Conservation (phyloP, 1,140 invertebrate genomes). For the Teleopsis dalmanni region DNA sequence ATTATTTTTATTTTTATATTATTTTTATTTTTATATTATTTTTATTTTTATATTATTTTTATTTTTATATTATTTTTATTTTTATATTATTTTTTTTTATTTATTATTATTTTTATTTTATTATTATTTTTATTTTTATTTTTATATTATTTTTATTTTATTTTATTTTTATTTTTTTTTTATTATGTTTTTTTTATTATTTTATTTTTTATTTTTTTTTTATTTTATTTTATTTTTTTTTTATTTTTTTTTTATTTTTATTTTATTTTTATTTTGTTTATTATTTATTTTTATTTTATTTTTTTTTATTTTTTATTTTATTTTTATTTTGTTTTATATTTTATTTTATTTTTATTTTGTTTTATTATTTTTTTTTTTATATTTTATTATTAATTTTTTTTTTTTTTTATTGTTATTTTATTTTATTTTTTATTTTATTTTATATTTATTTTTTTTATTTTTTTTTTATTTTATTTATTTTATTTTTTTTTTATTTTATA, state of each 20-base stretch:
- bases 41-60: neutral
- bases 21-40: neutral
- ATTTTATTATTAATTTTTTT: neutral
- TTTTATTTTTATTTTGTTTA: neutral
- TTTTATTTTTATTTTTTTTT: neutral
- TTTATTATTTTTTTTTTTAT: constrained; percentile 1
- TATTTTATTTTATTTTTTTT: neutral
- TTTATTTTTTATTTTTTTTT: neutral
- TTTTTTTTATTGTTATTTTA: neutral
- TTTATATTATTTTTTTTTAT: neutral
- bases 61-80: neutral
- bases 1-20: neutral
- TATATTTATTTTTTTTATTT: constrained; percentile 1
- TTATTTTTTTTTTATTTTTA: neutral
- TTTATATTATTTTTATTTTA: neutral
- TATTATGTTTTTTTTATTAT: neutral
- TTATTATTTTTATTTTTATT: neutral
- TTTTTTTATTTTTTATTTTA: neutral
- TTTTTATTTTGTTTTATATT: neutral
- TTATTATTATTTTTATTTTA: neutral
- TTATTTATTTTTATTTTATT: neutral
- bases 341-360: neutral
- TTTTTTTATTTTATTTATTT: neutral
- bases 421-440: constrained; percentile 1
- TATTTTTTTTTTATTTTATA: neutral